Base-by-base conservation (phyloP, 2,113 vertebrate species). In the Pseudonaja textilis region DNA sequence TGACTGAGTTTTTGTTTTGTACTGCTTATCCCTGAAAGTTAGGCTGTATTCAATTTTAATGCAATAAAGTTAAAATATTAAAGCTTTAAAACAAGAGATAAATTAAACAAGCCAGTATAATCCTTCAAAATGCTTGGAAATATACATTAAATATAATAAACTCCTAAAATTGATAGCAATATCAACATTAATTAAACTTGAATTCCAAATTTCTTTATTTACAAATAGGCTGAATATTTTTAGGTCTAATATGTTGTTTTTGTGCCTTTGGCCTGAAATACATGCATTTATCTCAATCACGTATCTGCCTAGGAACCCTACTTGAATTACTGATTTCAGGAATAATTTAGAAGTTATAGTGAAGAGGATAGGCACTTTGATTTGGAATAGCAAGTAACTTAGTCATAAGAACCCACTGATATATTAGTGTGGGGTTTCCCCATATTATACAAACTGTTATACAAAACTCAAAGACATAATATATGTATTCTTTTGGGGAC, bases 391-490 rank as follows among this genome's bases (percentile, higher is more conserved):
- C 39, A 86, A 57, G 25, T 29, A 42, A 1, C 23, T 89, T 87
- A 94, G 91, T 2, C 0, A 0, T 7, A n/a, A 11, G 64, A n/a
- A 93, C 14, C 1, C 61, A 45, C 16, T 2, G 34, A 0, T 3
- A 50, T 29, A 25, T 87, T 50, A 7, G 34, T 3, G 29, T 39
- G 42, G 3, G 3, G 14, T 25, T 64, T 42, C 1, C n/a, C 5
- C 11, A 69, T 10, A 64, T 22, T 50, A 57, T 14, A 69, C n/a
- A 16, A 59, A 57, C 42, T 42, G 3, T 42, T 81, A 10, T 42
- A 50, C 42, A 39, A 81, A 81, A 81, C 3, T 81, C 74, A 42
- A 81, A 39, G 16, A 81, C 3, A 81, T 81, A 81, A 81, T 42
- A 42, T 16, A 81, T 20, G 0, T 81, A 39, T 81, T 23, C 3